Percentiles rank a stretch among this genome's conserved stretches.
Evolutionary conservation across 1,140 invertebrate species (phyloP).

Genomic region (Drosophila lini): DNA sequence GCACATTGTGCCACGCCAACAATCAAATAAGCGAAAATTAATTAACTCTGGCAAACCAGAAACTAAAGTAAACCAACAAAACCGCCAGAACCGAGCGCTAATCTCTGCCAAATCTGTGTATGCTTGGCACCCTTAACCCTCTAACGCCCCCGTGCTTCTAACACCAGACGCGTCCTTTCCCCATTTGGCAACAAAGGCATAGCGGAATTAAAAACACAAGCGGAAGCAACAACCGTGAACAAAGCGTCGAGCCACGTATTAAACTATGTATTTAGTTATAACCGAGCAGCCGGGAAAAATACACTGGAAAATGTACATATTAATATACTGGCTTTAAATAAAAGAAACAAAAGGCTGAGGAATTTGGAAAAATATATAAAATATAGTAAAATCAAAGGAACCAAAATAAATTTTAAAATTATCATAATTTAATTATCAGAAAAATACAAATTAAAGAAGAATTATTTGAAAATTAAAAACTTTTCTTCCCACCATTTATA

Average conservation of each 20-base stretch:
- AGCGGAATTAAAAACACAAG: conserved; percentile 32
- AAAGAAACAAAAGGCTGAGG: not conserved
- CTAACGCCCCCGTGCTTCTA: not conserved
- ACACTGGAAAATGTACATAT: not conserved
- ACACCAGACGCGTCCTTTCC: conserved; percentile 4
- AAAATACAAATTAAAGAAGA: too few relatives aligned
- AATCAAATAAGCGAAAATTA: conserved; percentile 66
- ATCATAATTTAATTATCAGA: too few relatives aligned
- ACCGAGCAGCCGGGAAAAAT: not conserved
- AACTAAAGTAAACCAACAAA: conserved; percentile 38
- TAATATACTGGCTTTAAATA: too few relatives aligned
- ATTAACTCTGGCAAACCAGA: conserved; percentile 50
- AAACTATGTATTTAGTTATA: conserved; percentile 56
- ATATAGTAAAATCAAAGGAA: not conserved
- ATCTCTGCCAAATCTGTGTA: conserved; percentile 57
- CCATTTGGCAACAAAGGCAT: conserved; percentile 44
- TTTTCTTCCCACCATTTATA: not conserved
- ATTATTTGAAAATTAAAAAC: too few relatives aligned
- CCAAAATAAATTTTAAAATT: too few relatives aligned
- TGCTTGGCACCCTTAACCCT: conserved; percentile 3
- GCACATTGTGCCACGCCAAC: conserved; percentile 11
- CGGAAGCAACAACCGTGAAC: conserved; percentile 53
- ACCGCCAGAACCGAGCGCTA: conserved; percentile 54
- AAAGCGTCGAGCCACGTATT: conserved; percentile 49
- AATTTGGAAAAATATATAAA: not conserved